Evolutionary conservation across 2,113 vertebrate genomes (phyloP), one percentile per base, ranked within the genome.

Genomic region (Saccopteryx bilineata): DNA sequence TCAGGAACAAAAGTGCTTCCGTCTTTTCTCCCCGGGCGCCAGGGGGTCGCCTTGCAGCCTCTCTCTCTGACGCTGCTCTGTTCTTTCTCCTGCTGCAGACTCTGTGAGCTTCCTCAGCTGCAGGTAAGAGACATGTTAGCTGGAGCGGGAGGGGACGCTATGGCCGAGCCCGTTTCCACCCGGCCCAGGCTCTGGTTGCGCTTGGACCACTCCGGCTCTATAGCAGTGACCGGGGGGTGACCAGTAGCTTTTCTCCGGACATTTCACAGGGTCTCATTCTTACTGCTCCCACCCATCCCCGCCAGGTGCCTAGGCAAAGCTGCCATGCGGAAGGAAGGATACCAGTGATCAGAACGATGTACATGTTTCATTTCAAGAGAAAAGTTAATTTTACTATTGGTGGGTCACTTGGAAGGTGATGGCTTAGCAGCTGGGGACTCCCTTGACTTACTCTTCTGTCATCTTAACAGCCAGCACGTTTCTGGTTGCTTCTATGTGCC

Each of bases 331-430:
- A 48, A 83, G 58, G 50, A 91, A 24, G 60, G 23, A 39, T 52
- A n/a, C 1, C 4, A n/a, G 52, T 19, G 85, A 72, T 8, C 72
- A 46, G 50, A 69, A 50, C 0, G 2, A 39, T 18, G 19, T 2
- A 8, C 54, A 68, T 56, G 82, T 66, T 97, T 79, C 71, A 79
- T 83, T 96, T 94, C 48, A 61, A 82, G 69, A 84, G 74, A 91
- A 96, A 94, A 95, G 91, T 69, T 78, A 72, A 92, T 92, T 90
- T 97, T 81, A 86, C 91, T 54, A 63, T 69, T 69, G 94, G 9
- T 56, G 91, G 78, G 82, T 89, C 91, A 93, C 71, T 96, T 91
- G 74, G 82, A 78, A 91, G 91, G 69, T 78, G 96, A 86, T 66
- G 85, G 76, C 75, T 89, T 81, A 75, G 91, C 39, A 82, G 56